Evolutionary conservation across 1,140 invertebrate genomes (phyloP), one percentile per base, ranked within the genome.

Genomic region (Zaprionus camerounensis): DNA sequence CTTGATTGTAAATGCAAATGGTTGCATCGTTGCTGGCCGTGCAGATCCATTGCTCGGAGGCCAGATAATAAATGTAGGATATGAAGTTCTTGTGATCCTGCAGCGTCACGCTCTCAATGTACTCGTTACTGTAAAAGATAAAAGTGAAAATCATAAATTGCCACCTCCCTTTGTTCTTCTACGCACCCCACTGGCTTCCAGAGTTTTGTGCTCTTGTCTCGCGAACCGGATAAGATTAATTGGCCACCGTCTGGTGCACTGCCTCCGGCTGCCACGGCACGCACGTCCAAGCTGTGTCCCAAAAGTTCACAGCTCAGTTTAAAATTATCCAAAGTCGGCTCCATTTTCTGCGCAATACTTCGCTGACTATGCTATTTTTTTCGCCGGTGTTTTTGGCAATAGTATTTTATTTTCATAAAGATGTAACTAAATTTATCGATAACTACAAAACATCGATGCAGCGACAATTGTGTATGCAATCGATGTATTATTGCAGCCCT

Each of bases 1-100:
- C 94, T 11, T 94, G 91, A 65, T 94, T 94, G 92, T 97, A 99
- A 13, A 96, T 94, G 75, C 96, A 94, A 81, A 99, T 97, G 1
- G 94, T 95, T 58, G 95, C 95, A 92, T 99, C 98, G 93, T 98
- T 97, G 79, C 97, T 97, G 11, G 97, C 98, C 31, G 97, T 98
- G 65, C 91, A 92, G 3, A 98, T 93, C 80, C 98, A 96, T 3
- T 97, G 91, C 20, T 97, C 97, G 34, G 96, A 94, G 6, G 96
- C 96, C 76, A 98, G 90, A 77, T 96, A 95, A 88, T 95, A 96
- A 1, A 98, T 95, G 78, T 95, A 95, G 2, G 95, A 96, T 0
- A 99, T 96, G 93, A 97, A 99, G 86, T 98, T 98, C 59, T 94
- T 95, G 82, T 98, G 97, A 34, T 97, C 97, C 80, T 94, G 95